Evolutionary conservation across 1,140 invertebrate genomes (phyloP).

Genomic region (Drosophila serrata): DNA sequence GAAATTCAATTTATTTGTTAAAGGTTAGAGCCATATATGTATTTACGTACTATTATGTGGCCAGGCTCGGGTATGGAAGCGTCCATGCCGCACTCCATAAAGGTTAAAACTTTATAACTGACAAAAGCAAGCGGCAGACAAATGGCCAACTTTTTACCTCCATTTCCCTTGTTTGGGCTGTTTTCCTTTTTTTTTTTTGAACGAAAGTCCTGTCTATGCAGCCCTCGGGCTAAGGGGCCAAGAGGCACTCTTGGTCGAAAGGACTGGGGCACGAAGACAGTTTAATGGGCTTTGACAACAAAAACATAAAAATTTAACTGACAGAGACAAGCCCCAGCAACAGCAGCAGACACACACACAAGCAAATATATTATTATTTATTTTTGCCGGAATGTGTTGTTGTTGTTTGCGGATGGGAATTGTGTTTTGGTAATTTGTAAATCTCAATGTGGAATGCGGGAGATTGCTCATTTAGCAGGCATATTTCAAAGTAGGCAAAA

Average conservation of each 20-base stretch:
- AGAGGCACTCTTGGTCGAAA: conserved; percentile 1
- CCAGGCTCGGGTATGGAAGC: conserved; percentile 29
- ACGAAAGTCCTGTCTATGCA: conserved; percentile 19
- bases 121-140: conserved; percentile 64
- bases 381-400: conserved; percentile 34
- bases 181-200: conserved; percentile 16
- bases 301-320: conserved; percentile 63
- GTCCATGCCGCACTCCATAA: conserved; percentile 58
- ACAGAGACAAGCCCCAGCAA: conserved; percentile 22
- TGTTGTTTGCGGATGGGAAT: conserved; percentile 28
- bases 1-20: conserved; percentile 23
- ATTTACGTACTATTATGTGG: conserved; percentile 33
- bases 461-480: conserved; percentile 37
- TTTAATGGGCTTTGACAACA: conserved; percentile 64
- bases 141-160: conserved; percentile 65
- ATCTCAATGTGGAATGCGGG: conserved; percentile 35
- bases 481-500: conserved; percentile 32
- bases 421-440: conserved; percentile 54
- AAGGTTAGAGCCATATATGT: conserved; percentile 8
- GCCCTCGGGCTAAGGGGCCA: conserved; percentile 6
- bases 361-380: conserved; percentile 40
- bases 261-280: conserved; percentile 51
- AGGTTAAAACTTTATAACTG: conserved; percentile 70
- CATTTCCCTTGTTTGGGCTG: conserved; percentile 20
- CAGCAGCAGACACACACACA: neutral